Conservation (phyloP, 2,888 invertebrate genomes). For the Epicampocera succincta region DNA sequence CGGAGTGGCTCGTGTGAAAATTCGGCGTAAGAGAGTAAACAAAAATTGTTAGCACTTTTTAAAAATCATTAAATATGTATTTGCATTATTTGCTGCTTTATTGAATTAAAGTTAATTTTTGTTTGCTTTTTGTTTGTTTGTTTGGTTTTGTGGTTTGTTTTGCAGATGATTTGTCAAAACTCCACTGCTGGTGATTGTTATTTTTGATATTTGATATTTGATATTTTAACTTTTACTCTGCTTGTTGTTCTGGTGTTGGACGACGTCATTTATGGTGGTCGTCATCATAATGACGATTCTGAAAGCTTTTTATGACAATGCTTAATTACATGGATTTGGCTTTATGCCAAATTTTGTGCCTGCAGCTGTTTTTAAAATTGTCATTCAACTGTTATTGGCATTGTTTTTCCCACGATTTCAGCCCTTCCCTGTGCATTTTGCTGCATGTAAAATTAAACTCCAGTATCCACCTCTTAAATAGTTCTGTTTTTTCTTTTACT, state of each 20-base stretch:
- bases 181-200: constrained; percentile 29
- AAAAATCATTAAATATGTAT: too few relatives aligned
- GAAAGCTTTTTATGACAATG: constrained; percentile 64
- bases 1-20: too few relatives aligned
- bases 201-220: constrained; percentile 3
- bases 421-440: constrained; percentile 7
- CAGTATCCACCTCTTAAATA: constrained; percentile 29
- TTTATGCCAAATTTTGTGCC: constrained; percentile 64
- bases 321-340: constrained; percentile 66
- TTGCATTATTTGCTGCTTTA: constrained; percentile 1
- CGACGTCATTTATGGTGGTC: constrained; percentile 21
- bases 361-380: constrained; percentile 56
- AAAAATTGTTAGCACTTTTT: too few relatives aligned
- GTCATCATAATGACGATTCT: constrained; percentile 40
- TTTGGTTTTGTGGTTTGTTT: constrained; percentile 25
- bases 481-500: constrained; percentile 12
- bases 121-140: constrained; percentile 1
- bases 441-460: constrained; percentile 43
- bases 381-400: constrained; percentile 53
- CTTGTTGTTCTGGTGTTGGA: constrained; percentile 9
- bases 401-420: constrained; percentile 26
- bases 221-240: neutral
- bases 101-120: constrained; percentile 21
- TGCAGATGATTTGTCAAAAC: constrained; percentile 58
- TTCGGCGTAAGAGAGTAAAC: too few relatives aligned